Base-by-base conservation (phyloP, 2,888 invertebrate species). In the Agrenia bidenticulata region DNA sequence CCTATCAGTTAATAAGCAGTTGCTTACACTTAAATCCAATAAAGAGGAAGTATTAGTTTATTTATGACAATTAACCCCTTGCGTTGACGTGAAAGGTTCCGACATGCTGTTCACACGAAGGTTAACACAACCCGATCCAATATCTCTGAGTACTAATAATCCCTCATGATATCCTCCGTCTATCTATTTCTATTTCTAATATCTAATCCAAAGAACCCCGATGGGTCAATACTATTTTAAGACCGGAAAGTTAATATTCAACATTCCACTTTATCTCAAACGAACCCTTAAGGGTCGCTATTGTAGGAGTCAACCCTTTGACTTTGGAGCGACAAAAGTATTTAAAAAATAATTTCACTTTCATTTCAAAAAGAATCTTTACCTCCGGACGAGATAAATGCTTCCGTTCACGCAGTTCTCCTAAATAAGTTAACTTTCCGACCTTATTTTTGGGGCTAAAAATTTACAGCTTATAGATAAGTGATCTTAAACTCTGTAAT, bases 401-500 rank as follows among this genome's bases (percentile, higher is more conserved):
- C 55, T 64, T 64, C 64, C 64, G 64, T 64, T 64, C 60, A 64
- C 64, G 64, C 64, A 64, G 60, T 64, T 64, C 59, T 37, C 56
- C 42, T 9, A 45, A n/a, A n/a, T n/a, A 45, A 45, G 5, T 45
- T 45, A 45, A 17, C n/a, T 5, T 51, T 51, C 23, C 41, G 19
- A 57, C 27, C n/a, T n/a, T n/a, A n/a, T 24, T 57, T 57, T 57
- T 32, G 39, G 42, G 60, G 11, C 45, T 42, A 60, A 64, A 60
- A 55, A 64, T 64, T 61, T 64, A 64, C 49, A 37, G 55, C 55
- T 45, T 45, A 9, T n/a, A 45, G 45, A 45, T 17, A 45, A 45
- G 19, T 15, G 45, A 32, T 32, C 32, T 32, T 32, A 32, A 32
- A 32, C 5, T 11, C 32, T 32, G 5, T 32, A 32, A 32, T 32